Conservation (phyloP, 2,113 vertebrate genomes). For the Henicopernis longicauda region DNA sequence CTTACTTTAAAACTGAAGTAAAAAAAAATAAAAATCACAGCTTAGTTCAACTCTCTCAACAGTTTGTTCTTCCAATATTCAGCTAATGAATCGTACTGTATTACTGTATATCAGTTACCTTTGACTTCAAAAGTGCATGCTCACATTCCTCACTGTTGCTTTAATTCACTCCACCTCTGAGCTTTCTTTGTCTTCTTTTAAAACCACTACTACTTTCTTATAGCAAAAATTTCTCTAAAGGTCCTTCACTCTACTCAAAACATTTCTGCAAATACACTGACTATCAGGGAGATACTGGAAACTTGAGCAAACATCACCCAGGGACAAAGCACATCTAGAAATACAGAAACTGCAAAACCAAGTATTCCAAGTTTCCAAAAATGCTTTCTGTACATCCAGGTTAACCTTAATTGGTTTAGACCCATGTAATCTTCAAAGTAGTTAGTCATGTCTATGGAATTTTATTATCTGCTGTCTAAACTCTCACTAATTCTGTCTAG, state of each 20-base stretch:
- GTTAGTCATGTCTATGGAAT: too few relatives aligned
- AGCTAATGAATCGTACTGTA: not conserved
- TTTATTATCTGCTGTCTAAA: not conserved
- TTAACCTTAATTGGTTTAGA: not conserved
- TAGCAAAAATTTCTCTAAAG: not conserved
- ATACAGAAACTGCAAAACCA: not conserved
- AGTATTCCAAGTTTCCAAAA: not conserved
- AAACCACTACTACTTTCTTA: not conserved
- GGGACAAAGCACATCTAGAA: not conserved
- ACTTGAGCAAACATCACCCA: not conserved
- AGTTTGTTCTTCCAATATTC: not conserved
- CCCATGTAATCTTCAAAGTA: not conserved
- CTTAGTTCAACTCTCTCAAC: not conserved
- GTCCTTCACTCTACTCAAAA: not conserved
- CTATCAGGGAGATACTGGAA: not conserved
- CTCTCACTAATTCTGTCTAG: not conserved
- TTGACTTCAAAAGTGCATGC: not conserved
- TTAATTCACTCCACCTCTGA: not conserved
- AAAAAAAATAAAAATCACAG: not conserved
- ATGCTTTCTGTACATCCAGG: not conserved
- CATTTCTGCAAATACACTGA: not conserved
- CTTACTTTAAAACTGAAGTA: not conserved
- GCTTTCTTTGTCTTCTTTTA: not conserved
- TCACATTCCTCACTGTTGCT: not conserved
- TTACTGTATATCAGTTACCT: not conserved